These are phyloP conservation scores for Nasonia giraulti DNA, from an alignment of 1,140 invertebrate genomes.

Conservation along the genomic window DNA sequence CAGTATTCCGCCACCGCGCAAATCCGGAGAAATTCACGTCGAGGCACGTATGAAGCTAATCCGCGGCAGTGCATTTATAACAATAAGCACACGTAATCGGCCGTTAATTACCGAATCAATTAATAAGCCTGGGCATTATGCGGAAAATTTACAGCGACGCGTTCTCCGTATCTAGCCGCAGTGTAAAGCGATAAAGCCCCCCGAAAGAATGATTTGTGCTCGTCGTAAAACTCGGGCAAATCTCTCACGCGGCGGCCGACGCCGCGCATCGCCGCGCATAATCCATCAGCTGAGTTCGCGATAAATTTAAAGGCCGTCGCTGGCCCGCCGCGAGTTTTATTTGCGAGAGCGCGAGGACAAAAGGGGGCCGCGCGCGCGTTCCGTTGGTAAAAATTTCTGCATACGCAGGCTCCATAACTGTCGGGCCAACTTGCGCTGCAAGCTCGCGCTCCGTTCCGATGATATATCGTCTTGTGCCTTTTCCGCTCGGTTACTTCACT, in stretches of 20 bases:
- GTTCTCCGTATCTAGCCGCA: too few species aligned
- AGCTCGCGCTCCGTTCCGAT: neutral
- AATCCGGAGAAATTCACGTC: neutral
- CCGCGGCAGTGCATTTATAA: neutral
- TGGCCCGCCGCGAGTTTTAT: constrained; percentile 37
- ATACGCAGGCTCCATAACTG: constrained; percentile 51
- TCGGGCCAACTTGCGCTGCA: neutral
- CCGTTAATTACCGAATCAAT: constrained; percentile 29
- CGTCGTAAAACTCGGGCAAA: constrained; percentile 40
- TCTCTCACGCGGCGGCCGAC: neutral
- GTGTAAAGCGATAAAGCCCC: neutral
- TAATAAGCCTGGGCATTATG: constrained; percentile 4
- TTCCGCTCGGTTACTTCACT: constrained; percentile 48
- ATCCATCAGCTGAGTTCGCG: constrained; percentile 50
- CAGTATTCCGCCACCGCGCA: too few species aligned
- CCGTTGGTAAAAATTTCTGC: constrained; percentile 45
- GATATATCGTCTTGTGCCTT: constrained; percentile 48
- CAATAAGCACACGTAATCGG: neutral
- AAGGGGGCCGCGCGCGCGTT: neutral
- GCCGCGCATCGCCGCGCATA: constrained; percentile 3
- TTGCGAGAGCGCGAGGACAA: constrained; percentile 37
- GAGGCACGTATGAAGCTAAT: neutral
- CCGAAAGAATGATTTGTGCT: constrained; percentile 43
- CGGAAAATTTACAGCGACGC: too few species aligned
- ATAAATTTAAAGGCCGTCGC: constrained; percentile 44